Base-by-base conservation (phyloP, 2,797 vertebrate species). In the Taeniopygia guttata region DNA sequence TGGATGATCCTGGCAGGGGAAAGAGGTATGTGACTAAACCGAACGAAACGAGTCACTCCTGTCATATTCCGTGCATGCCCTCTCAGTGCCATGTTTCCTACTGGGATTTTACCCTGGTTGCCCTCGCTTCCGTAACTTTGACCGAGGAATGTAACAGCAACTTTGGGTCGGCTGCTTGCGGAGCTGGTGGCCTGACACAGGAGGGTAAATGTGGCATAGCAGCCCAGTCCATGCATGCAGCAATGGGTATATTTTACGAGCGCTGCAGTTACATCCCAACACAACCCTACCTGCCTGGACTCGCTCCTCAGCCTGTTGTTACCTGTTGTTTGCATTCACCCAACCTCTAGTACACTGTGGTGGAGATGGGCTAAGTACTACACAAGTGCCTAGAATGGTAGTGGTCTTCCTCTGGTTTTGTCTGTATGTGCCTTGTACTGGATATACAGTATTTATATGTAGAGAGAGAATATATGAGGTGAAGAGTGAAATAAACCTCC, bases 21-120 rank as follows among this genome's bases (percentile, higher is more conserved):
- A 98, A 99, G 99, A 99, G 99, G 99, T 99, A 99, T 98, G 99
- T 99, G 98, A 97, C 98, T 96, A 97, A 98, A 92, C 95, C 92
- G 98, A 98, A 98, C 97, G 97, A 98, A 93, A 93, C 90, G 93
- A 98, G 98, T 98, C 96, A 90, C 98, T 98, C 97, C 97, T 97
- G 91, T 97, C 97, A 98, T 98, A 98, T 97, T 98, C 96, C 97
- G 98, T 99, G 99, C 99, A 99, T 99, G 99, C 98, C 97, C 98
- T 98, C 96, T 98, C 97, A 97, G 98, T 97, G 97, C 97, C 98
- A 97, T 98, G 98, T 98, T 97, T 98, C 97, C 97, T 96, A 94
- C 96, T 97, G 98, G 98, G 98, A 98, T 97, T 97, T 98, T 97
- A 95, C 97, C 97, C 90, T 87, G 93, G 97, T 97, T 97, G 93